A percentile compares a stretch with the other conserved stretches of the same genome.
phyloP scores from a whole-genome alignment of 2,797 vertebrate genomes.

The Setipinna tenuifilis region DNA sequence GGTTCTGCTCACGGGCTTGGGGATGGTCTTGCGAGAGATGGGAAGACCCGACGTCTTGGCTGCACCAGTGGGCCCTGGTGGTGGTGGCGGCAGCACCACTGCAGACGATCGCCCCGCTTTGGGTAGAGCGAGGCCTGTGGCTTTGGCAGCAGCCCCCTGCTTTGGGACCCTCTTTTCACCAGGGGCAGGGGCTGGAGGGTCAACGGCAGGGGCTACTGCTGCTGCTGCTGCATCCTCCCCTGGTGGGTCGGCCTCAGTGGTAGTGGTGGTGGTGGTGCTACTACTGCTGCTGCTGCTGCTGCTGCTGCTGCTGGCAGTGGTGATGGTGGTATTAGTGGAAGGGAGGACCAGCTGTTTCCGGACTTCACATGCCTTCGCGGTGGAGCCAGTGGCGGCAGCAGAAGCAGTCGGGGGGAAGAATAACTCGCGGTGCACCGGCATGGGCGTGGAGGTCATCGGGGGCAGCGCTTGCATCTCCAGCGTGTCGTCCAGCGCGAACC shows the following conservation, averaged over 20 bases:
- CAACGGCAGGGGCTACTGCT: neutral
- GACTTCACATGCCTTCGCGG: neutral
- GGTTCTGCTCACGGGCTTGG: neutral
- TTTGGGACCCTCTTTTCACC: neutral
- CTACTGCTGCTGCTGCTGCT: neutral
- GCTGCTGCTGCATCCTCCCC: neutral
- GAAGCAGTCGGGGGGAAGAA: neutral
- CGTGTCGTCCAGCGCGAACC: neutral
- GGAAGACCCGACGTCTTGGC: neutral
- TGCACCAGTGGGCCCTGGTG: neutral
- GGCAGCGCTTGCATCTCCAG: neutral
- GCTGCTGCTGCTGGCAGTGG: neutral
- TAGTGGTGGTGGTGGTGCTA: neutral
- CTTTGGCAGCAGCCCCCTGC: neutral
- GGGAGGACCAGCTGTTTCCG: neutral
- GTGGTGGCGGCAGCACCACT: neutral
- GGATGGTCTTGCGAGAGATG: neutral
- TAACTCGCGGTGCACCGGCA: neutral
- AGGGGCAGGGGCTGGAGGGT: neutral
- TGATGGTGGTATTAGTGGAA: neutral
- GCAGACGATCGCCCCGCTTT: neutral
- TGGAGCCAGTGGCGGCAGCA: too few relatives aligned
- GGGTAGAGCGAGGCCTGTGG: neutral
- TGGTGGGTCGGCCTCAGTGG: neutral
- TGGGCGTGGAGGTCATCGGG: slow-evolving; percentile 1